phyloP scores from a whole-genome alignment of 2,888 invertebrate species.

The Portevinia maculata region DNA sequence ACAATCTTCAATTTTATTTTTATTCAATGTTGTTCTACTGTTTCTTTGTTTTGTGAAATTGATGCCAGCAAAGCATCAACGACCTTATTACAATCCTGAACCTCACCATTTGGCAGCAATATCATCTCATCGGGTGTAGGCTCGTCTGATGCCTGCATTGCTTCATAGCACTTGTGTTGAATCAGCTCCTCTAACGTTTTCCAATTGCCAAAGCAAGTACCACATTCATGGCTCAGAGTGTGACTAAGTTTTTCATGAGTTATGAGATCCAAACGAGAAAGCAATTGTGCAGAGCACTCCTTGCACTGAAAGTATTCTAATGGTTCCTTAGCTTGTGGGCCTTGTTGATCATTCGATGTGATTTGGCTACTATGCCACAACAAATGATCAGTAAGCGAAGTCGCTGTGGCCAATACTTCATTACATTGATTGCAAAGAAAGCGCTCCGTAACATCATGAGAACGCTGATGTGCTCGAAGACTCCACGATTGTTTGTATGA shows the following conservation, averaged over 20 bases:
- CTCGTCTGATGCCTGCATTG: background rate
- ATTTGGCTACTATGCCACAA: conserved; percentile 20
- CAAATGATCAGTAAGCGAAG: conserved; percentile 27
- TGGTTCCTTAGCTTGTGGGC: background rate
- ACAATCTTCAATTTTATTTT: background rate
- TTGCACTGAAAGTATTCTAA: conserved; percentile 39
- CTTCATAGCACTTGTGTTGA: conserved; percentile 44
- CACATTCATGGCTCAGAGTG: conserved; percentile 34
- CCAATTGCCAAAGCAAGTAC: conserved; percentile 46
- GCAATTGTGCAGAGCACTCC: conserved; percentile 32
- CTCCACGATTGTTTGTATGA: conserved; percentile 38
- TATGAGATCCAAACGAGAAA: conserved; percentile 35
- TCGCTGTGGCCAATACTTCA: conserved; percentile 12
- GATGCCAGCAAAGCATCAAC: conserved; percentile 47
- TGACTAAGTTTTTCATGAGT: conserved; percentile 52
- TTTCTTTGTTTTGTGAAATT: background rate
- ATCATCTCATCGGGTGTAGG: conserved; percentile 50
- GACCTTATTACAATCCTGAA: conserved; percentile 46
- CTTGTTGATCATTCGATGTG: background rate
- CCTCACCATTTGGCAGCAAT: conserved; percentile 45
- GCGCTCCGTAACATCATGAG: background rate
- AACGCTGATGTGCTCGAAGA: conserved; percentile 28
- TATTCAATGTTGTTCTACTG: background rate
- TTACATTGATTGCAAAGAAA: conserved; percentile 36
- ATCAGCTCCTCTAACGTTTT: conserved; percentile 45